Conservation (phyloP, 2,888 invertebrate genomes). For the Dorcus hopei region DNA sequence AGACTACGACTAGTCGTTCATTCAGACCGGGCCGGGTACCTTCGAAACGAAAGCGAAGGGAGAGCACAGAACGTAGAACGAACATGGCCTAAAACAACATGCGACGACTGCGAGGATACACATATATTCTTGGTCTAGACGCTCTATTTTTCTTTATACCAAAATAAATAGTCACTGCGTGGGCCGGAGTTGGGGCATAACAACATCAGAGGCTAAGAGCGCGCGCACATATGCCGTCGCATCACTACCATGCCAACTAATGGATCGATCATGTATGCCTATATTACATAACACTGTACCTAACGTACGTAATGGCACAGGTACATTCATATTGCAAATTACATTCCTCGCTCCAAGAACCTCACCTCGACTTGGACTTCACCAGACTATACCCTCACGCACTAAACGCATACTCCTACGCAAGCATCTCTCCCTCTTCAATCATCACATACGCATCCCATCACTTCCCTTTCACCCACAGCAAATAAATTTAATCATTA, state of each 20-base stretch:
- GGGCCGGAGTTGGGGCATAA: no score
- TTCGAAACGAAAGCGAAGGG: conserved; percentile 33
- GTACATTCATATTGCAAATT: no score
- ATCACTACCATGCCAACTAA: conserved; percentile 1
- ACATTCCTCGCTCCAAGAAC: no score
- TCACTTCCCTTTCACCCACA: no score
- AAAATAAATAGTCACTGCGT: conserved; percentile 24
- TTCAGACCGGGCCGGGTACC: conserved; percentile 27
- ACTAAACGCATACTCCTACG: no score
- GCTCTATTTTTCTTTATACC: conserved; percentile 25
- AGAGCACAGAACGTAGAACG: conserved; percentile 23
- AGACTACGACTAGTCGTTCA: conserved; percentile 18
- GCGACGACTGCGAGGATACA: conserved; percentile 28
- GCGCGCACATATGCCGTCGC: not conserved
- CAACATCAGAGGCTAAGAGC: not conserved
- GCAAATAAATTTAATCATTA: no score
- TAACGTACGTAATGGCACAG: no score
- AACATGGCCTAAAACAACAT: conserved; percentile 31
- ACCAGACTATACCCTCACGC: no score
- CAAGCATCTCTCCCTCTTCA: no score
- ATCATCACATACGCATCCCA: no score
- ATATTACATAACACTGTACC: not conserved
- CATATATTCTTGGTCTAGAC: conserved; percentile 30
- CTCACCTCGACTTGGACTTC: no score
- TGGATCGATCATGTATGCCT: not conserved